phyloP scores from a whole-genome alignment of 2,113 vertebrate genomes.

The Nannobrachium achirus region DNA sequence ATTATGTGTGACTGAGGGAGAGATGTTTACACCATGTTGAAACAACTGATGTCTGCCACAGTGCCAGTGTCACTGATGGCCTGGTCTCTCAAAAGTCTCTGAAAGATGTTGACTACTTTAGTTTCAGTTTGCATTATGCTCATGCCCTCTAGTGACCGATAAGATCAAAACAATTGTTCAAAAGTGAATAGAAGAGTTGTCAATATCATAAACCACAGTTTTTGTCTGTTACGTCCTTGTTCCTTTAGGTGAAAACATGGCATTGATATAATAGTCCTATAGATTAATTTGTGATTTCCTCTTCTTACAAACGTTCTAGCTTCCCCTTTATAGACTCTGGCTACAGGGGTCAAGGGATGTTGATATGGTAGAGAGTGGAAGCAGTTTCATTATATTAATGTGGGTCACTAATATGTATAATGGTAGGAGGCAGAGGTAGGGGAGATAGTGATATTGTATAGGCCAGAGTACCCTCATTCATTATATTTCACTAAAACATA shows the following conservation, averaged over 20 bases:
- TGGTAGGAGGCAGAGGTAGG: too few species aligned
- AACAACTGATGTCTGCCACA: too few species aligned
- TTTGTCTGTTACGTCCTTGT: background rate
- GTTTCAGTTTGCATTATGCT: conserved; percentile 4
- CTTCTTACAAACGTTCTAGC: background rate
- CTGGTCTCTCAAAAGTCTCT: too few species aligned
- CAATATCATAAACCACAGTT: background rate
- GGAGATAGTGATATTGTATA: too few species aligned
- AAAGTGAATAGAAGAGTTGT: background rate
- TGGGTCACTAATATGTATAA: background rate
- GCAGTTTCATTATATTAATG: conserved; percentile 5
- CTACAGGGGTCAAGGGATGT: background rate
- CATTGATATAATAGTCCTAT: conserved; percentile 28
- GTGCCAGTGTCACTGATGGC: too few species aligned
- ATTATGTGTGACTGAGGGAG: too few species aligned
- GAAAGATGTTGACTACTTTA: too few species aligned
- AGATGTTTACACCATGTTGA: too few species aligned
- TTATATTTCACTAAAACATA: too few species aligned
- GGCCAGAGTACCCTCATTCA: too few species aligned
- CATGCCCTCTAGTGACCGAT: conserved; percentile 51
- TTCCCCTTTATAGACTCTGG: conserved; percentile 26
- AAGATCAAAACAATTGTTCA: conserved; percentile 9
- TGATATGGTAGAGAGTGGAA: background rate
- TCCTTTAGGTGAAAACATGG: conserved; percentile 18
- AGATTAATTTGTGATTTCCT: conserved; percentile 1